Evolutionary conservation across 2,888 invertebrate species (phyloP), one percentile per base, ranked within the genome.

Genomic region (Torymus aiolomorphi): DNA sequence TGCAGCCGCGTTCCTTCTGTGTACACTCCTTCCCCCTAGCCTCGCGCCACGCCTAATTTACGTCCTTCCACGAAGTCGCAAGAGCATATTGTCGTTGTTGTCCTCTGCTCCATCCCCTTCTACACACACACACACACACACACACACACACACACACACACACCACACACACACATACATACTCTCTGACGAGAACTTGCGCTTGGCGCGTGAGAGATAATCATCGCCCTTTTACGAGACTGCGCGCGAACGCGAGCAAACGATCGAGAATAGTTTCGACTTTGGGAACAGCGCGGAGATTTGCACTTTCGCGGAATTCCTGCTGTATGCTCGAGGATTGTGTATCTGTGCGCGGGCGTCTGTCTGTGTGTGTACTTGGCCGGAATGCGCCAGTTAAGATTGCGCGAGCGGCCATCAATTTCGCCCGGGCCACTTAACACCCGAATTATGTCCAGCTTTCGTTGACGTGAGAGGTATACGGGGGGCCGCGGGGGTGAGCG

Each of bases 31-130:
- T n/a, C n/a, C 18, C 18, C 59, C 4, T 59, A 42, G 16, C 42
- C 24, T 54, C 20, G 12, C 56, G 66, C 52, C 56, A 42, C 57
- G 13, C 42, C 75, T 79, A 76, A 80, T 76, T 76, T 73, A 80
- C 80, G 73, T 80, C 76, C 63, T 80, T 72, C 62, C 73, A 51
- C n/a, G 67, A 76, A 79, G 57, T 54, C 57, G 49, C 42, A 42
- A 42, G 42, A 11, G 18, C 67, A 59, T 72, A 79, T 75, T 70
- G 70, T 79, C 70, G 63, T 52, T 42, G 13, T 59, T 14, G 20
- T 20, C 49, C 20, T 16, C 65, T 63, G 11, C 31, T 14, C n/a
- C 57, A 14, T 5, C 20, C 57, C 42, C 49, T 16, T 20, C 61
- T 13, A 42, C 8, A 42, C 8, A 8, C 1, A 42, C 8, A 42